Percentiles rank a stretch among this genome's conserved stretches.
Conservation (phyloP, 2,113 vertebrate genomes). For the Oryzias woworae region DNA sequence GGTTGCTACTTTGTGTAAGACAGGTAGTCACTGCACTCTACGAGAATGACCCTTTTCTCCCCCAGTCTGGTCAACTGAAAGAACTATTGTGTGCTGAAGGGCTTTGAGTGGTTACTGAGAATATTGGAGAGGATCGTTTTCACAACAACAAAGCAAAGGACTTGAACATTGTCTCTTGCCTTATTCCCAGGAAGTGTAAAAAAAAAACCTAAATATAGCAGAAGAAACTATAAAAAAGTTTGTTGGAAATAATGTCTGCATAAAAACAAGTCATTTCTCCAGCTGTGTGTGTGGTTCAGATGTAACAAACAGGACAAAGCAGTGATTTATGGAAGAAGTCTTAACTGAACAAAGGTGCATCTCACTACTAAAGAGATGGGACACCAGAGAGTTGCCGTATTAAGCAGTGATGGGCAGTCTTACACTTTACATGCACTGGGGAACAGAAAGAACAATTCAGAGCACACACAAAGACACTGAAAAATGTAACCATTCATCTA, state of each 20-base stretch:
- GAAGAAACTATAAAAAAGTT: conserved; percentile 12
- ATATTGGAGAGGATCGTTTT: conserved; percentile 60
- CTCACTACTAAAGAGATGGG: conserved; percentile 46
- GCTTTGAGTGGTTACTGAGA: conserved; percentile 63
- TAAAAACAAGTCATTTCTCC: too few relatives aligned
- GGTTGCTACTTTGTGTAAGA: conserved; percentile 57
- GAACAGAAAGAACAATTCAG: conserved; percentile 41
- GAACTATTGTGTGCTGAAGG: conserved; percentile 68
- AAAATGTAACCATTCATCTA: conserved; percentile 50
- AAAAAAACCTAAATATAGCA: conserved; percentile 47
- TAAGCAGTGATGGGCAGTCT: conserved; percentile 42
- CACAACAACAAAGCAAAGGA: conserved; percentile 66
- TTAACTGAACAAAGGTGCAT: conserved; percentile 40
- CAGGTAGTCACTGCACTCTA: conserved; percentile 47
- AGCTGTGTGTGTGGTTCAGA: conserved; percentile 26
- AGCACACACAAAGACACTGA: conserved; percentile 37
- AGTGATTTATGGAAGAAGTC: conserved; percentile 61
- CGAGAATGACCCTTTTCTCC: conserved; percentile 58
- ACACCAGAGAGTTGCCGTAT: conserved; percentile 47
- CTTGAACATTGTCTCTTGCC: conserved; percentile 53
- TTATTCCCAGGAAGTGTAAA: conserved; percentile 52
- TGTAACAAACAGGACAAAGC: conserved; percentile 49
- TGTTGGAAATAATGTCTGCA: conserved; percentile 1
- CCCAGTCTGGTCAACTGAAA: conserved; percentile 39
- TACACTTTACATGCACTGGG: conserved; percentile 39